Conservation (phyloP, 2,797 vertebrate species). For the Sebastes iracundus region DNA sequence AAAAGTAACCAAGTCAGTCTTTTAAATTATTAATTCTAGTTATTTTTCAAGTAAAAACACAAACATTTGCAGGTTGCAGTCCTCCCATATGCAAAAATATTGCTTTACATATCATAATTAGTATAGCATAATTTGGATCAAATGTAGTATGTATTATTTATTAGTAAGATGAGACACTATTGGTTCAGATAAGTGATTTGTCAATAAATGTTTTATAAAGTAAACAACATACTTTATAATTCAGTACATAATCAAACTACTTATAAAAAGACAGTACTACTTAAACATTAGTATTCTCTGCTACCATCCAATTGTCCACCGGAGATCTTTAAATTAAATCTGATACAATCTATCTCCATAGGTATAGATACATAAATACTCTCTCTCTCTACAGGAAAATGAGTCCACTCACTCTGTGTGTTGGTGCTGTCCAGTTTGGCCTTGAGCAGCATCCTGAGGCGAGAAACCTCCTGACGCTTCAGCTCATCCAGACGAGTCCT, state of each 20-base stretch:
- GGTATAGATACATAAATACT: not conserved
- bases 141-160: not conserved
- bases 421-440: conserved; percentile 92
- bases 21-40: not conserved
- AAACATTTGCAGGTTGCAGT: not conserved
- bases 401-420: conserved; percentile 83
- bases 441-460: conserved; percentile 91
- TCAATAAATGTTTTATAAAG: not conserved
- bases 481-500: conserved; percentile 91
- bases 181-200: not conserved
- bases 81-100: not conserved
- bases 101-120: not conserved
- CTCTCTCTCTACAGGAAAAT: too few relatives aligned
- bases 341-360: not conserved
- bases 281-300: not conserved
- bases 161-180: not conserved
- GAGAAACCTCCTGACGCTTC: conserved; percentile 92
- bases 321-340: not conserved
- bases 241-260: not conserved
- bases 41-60: not conserved
- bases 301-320: not conserved
- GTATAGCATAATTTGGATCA: not conserved
- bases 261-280: not conserved
- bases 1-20: not conserved
- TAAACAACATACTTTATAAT: not conserved